Evolutionary conservation across 2,888 invertebrate species (phyloP).

Genomic region (Ligdia adustata): DNA sequence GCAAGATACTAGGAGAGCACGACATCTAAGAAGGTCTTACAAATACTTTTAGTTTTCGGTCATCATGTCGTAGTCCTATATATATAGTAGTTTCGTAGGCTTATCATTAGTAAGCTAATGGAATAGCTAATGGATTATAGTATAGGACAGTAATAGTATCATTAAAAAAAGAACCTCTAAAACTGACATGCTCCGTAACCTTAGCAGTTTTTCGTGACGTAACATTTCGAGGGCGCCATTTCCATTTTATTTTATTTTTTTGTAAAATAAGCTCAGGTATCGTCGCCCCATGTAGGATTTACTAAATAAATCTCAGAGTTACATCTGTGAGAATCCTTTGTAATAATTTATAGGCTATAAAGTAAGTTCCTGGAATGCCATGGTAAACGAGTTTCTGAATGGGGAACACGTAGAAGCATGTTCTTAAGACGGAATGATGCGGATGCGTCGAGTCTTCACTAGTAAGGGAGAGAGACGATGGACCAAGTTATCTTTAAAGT

Average conservation of each 20-base stretch:
- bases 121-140: no score
- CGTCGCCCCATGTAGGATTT: neutral
- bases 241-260: neutral
- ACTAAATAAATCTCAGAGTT: conserved; percentile 6
- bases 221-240: no score
- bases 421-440: conserved; percentile 29
- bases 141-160: no score
- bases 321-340: conserved; percentile 21
- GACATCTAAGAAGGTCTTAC: conserved; percentile 43
- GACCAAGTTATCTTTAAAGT: neutral
- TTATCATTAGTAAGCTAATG: no score
- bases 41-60: conserved; percentile 9
- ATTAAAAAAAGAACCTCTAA: no score
- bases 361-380: conserved; percentile 24
- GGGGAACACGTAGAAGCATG: conserved; percentile 27
- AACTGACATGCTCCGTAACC: no score
- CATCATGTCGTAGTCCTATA: no score
- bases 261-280: neutral
- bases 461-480: conserved; percentile 1
- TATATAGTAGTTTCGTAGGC: no score
- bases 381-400: conserved; percentile 36
- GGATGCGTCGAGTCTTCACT: conserved; percentile 17
- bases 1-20: conserved; percentile 70
- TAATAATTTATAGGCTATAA: conserved; percentile 21
- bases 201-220: no score